phyloP scores from a whole-genome alignment of 92 coral and sea anemone species.

The Micromussa lordhowensis region DNA sequence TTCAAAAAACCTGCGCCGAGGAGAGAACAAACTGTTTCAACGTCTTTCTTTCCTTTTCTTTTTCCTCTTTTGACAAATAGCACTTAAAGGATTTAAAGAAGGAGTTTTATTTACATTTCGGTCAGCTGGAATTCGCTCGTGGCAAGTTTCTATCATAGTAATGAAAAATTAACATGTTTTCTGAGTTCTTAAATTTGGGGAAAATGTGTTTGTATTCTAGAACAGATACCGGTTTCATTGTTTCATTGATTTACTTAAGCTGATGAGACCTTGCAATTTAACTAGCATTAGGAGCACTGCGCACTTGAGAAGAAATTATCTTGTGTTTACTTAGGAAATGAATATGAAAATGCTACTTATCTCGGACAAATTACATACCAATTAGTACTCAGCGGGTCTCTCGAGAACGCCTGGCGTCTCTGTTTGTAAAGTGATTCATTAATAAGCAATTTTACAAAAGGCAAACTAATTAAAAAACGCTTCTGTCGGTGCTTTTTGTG shows the following conservation, averaged over 20 bases:
- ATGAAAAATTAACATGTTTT: conserved; percentile 46
- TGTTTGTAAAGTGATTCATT: conserved; percentile 71
- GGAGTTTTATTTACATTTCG: conserved; percentile 52
- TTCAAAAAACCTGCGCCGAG: background rate
- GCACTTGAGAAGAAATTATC: conserved; percentile 42
- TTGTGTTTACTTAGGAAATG: conserved; percentile 52
- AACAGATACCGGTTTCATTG: background rate
- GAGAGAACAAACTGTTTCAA: background rate
- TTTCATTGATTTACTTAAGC: background rate
- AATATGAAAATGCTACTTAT: conserved; percentile 61
- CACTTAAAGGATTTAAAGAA: conserved; percentile 22
- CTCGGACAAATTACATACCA: conserved; percentile 88
- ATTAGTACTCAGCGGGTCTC: conserved; percentile 89
- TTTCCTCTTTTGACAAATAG: conserved; percentile 12
- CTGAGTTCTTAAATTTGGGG: conserved; percentile 35
- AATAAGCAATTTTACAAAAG: conserved; percentile 73
- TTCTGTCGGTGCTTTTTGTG: conserved; percentile 45
- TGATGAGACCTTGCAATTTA: background rate
- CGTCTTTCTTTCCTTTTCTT: background rate
- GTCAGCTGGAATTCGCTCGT: conserved; percentile 72
- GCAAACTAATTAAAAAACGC: conserved; percentile 59
- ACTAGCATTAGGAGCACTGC: background rate
- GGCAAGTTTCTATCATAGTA: conserved; percentile 40
- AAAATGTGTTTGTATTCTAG: conserved; percentile 30
- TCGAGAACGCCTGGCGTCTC: conserved; percentile 54